Percentiles rank a stretch among this genome's conserved stretches.
phyloP scores from a whole-genome alignment of 2,797 vertebrate species.

The Thaleichthys pacificus region DNA sequence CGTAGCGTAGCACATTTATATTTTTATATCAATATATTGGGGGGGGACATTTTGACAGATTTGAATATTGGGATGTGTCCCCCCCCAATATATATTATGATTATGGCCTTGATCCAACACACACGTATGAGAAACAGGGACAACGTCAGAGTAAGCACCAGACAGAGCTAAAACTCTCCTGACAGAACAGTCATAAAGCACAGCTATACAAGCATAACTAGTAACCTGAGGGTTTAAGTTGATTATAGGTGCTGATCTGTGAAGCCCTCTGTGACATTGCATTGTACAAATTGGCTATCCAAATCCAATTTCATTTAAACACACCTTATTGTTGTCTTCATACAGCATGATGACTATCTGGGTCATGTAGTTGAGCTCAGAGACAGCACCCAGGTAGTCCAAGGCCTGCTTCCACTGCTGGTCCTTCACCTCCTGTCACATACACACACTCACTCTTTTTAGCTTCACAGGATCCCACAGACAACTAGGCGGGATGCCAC shows the following conservation, averaged over 20 bases:
- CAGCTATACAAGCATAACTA: no score
- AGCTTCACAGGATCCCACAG: background rate
- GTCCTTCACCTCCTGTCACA: constrained; percentile 82
- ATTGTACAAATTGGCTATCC: no score
- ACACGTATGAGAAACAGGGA: background rate
- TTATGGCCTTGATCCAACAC: background rate
- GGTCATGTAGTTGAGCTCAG: constrained; percentile 93
- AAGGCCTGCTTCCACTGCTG: constrained; percentile 88
- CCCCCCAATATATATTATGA: no score
- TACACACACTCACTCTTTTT: constrained; percentile 41
- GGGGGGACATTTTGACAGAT: no score
- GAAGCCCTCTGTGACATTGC: no score
- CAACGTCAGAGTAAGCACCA: background rate
- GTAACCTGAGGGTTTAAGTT: no score
- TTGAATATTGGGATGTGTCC: no score
- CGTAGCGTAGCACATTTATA: no score
- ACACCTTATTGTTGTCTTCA: constrained; percentile 89
- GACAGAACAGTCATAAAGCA: no score
- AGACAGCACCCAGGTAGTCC: constrained; percentile 88
- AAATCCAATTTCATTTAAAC: constrained; percentile 4
- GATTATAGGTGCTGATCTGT: no score
- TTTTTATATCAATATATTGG: no score
- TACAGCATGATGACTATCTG: constrained; percentile 94
- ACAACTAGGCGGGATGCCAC: background rate
- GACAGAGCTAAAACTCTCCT: no score